A percentile compares a stretch with the other conserved stretches of the same genome.
phyloP scores from a whole-genome alignment of 1,140 invertebrate species.

The Aphelinus atriplicis region DNA sequence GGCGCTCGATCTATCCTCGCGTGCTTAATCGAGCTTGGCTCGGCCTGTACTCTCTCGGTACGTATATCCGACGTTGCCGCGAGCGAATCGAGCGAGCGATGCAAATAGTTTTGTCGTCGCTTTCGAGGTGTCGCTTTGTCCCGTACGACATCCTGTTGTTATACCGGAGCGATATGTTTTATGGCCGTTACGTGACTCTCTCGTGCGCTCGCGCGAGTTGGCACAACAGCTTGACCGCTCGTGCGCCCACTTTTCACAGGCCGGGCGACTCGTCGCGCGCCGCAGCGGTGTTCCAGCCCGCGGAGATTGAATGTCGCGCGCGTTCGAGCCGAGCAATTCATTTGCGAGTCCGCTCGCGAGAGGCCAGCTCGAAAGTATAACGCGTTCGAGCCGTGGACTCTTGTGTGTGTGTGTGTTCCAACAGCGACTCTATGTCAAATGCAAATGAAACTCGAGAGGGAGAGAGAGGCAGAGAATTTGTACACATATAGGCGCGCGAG shows the following conservation, averaged over 20 bases:
- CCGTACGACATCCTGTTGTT: slow-evolving; percentile 3
- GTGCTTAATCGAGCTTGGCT: slow-evolving; percentile 4
- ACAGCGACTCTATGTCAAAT: slow-evolving; percentile 3
- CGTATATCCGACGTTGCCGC: neutral
- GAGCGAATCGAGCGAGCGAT: slow-evolving; percentile 2
- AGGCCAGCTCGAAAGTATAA: too few species aligned
- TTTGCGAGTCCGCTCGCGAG: too few species aligned
- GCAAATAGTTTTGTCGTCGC: neutral
- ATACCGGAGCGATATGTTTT: neutral
- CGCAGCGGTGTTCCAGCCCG: too few species aligned
- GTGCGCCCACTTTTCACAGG: neutral
- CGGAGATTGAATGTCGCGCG: too few species aligned
- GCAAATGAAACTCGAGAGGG: neutral
- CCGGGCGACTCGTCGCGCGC: neutral
- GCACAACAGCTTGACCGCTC: neutral
- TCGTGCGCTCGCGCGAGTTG: too few species aligned
- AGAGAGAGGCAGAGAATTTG: neutral
- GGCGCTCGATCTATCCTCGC: slow-evolving; percentile 10
- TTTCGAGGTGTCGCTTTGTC: slow-evolving; percentile 3
- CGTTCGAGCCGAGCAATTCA: too few species aligned
- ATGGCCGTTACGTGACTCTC: neutral
- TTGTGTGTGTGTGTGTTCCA: too few species aligned
- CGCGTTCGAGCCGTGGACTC: too few species aligned
- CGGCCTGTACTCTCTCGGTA: neutral
- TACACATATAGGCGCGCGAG: neutral